Percentiles rank a stretch among this genome's conserved stretches.
These are phyloP conservation scores for Coryphaenoides rupestris DNA, from an alignment of 2,113 vertebrate species.

Conservation along the genomic window DNA sequence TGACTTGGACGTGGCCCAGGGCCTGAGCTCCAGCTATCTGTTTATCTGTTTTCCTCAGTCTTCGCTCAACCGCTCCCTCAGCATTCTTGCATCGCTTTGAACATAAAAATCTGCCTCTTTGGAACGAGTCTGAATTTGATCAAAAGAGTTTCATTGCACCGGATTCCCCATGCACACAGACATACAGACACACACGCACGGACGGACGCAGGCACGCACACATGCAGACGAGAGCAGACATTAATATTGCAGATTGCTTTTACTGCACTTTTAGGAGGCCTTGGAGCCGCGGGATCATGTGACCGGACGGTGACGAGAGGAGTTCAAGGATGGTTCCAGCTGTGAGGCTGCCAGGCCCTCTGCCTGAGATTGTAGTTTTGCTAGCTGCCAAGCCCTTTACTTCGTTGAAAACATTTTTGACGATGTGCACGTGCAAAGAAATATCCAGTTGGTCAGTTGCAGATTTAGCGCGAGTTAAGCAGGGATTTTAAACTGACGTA, in stretches of 20 bases:
- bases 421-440: neutral
- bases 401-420: neutral
- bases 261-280: constrained; percentile 3
- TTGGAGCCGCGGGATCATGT: constrained; percentile 11
- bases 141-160: neutral
- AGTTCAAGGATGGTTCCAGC: neutral
- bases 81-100: too few species aligned
- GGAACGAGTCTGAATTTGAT: neutral
- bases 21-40: too few species aligned
- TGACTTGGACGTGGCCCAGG: too few species aligned
- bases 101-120: too few species aligned
- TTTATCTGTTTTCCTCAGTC: too few species aligned
- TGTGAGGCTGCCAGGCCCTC: neutral
- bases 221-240: constrained; percentile 3
- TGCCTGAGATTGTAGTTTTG: neutral
- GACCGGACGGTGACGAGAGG: constrained; percentile 13
- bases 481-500: neutral
- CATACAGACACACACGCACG: neutral
- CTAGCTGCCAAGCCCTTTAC: neutral
- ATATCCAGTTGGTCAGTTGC: neutral
- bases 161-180: neutral
- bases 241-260: constrained; percentile 43
- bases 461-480: neutral
- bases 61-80: too few species aligned
- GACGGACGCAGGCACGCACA: neutral